Percentiles rank a stretch among this genome's conserved stretches.
These are phyloP conservation scores for Linnaemya vulpina DNA, from an alignment of 2,888 invertebrate genomes.

Conservation along the genomic window DNA sequence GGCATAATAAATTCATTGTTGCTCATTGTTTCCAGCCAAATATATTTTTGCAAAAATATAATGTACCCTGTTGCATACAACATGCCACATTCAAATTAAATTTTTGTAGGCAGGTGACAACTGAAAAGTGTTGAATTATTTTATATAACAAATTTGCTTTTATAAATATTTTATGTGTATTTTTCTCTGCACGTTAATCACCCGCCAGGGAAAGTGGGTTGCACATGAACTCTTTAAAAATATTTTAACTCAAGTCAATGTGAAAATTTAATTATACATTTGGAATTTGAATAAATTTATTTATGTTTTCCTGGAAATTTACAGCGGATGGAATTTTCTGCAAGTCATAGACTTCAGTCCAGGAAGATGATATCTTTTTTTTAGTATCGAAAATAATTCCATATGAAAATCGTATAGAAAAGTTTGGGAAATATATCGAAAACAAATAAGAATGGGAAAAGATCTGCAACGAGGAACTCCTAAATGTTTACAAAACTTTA, in stretches of 20 bases:
- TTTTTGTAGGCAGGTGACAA: constrained; percentile 68
- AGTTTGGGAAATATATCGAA: too few species aligned
- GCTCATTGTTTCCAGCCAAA: constrained; percentile 17
- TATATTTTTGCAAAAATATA: background rate
- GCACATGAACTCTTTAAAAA: constrained; percentile 44
- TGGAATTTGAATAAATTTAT: background rate
- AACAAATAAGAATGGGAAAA: too few species aligned
- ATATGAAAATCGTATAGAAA: too few species aligned
- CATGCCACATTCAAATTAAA: constrained; percentile 37
- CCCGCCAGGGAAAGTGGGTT: constrained; percentile 49
- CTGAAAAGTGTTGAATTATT: constrained; percentile 60
- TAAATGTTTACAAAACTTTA: too few species aligned
- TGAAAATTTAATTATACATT: constrained; percentile 37
- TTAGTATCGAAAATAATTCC: background rate
- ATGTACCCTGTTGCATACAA: constrained; percentile 3
- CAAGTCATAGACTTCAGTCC: background rate
- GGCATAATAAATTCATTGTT: constrained; percentile 47
- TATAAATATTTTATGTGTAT: background rate
- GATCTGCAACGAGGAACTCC: too few species aligned
- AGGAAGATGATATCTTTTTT: background rate
- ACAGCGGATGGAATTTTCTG: background rate
- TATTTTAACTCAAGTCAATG: background rate
- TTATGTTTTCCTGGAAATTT: background rate
- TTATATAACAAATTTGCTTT: constrained; percentile 44
- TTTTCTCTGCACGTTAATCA: background rate